A percentile compares a stretch with the other conserved stretches of the same genome.
Evolutionary conservation across 2,888 invertebrate genomes (phyloP).

Genomic region (Cantharis flavilabris): DNA sequence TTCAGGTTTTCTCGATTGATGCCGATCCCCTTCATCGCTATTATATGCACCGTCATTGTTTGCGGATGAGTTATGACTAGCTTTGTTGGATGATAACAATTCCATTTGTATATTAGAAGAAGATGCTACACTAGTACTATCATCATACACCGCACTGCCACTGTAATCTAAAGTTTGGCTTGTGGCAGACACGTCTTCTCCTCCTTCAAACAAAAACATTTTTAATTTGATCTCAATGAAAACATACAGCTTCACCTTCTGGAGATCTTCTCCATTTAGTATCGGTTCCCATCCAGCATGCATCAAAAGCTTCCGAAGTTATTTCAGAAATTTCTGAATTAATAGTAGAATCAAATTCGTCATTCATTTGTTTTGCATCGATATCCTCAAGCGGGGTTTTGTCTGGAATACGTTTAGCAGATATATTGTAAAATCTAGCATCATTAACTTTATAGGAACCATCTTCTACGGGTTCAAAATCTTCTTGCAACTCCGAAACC

Average conservation of each 20-base stretch:
- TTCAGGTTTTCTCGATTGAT: background rate
- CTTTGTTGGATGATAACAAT: conserved; percentile 60
- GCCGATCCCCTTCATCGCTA: conserved; percentile 34
- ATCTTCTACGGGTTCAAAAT: conserved; percentile 75
- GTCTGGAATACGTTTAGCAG: conserved; percentile 47
- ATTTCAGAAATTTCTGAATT: conserved; percentile 56
- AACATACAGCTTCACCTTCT: conserved; percentile 62
- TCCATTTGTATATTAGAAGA: conserved; percentile 62
- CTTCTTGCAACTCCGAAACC: conserved; percentile 84
- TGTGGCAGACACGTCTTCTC: conserved; percentile 56
- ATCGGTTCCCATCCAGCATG: conserved; percentile 67
- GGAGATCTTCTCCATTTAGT: conserved; percentile 75
- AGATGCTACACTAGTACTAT: conserved; percentile 60
- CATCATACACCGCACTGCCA: conserved; percentile 58
- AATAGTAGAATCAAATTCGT: conserved; percentile 55
- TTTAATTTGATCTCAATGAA: background rate
- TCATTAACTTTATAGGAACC: conserved; percentile 43
- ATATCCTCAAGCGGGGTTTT: conserved; percentile 48
- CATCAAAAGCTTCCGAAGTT: conserved; percentile 59
- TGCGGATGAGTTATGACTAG: conserved; percentile 60
- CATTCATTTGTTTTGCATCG: conserved; percentile 56
- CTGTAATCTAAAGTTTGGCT: conserved; percentile 59
- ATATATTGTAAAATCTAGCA: conserved; percentile 24
- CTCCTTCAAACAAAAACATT: conserved; percentile 42
- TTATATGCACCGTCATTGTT: conserved; percentile 54